Evolutionary conservation across 1,140 invertebrate genomes (phyloP).

Genomic region (Bombus haemorrhoidalis): DNA sequence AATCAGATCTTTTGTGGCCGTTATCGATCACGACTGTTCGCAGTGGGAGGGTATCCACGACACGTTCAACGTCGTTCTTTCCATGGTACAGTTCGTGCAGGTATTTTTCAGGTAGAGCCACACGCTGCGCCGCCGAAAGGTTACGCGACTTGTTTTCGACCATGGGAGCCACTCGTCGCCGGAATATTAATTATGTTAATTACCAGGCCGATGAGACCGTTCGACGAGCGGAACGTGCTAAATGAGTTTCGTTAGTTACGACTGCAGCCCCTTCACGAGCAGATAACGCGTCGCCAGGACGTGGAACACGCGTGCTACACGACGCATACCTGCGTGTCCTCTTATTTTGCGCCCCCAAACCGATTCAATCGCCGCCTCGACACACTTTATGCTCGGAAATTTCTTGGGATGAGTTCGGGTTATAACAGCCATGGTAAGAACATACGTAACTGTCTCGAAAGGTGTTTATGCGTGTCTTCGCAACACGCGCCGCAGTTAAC

Average conservation of each 20-base stretch:
- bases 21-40: conserved; percentile 72
- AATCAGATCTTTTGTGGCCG: conserved; percentile 70
- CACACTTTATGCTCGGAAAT: conserved; percentile 11
- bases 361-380: conserved; percentile 6
- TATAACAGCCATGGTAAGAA: neutral
- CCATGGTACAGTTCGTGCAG: conserved; percentile 2
- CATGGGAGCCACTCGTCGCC: conserved; percentile 73
- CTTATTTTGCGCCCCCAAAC: neutral
- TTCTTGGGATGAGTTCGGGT: neutral
- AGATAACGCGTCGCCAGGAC: conserved; percentile 34
- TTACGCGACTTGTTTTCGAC: conserved; percentile 60
- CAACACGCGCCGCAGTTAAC: conserved; percentile 6
- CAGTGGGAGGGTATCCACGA: conserved; percentile 46
- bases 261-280: neutral
- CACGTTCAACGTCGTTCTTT: conserved; percentile 20
- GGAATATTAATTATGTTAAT: conserved; percentile 70
- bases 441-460: neutral
- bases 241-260: conserved; percentile 55
- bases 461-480: neutral
- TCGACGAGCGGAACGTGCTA: conserved; percentile 49
- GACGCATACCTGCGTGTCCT: conserved; percentile 10
- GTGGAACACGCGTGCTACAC: conserved; percentile 35
- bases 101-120: conserved; percentile 70
- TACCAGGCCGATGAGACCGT: conserved; percentile 50
- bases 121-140: conserved; percentile 70